These are phyloP conservation scores for Oceanites oceanicus DNA, from an alignment of 2,113 vertebrate genomes.

Conservation along the genomic window DNA sequence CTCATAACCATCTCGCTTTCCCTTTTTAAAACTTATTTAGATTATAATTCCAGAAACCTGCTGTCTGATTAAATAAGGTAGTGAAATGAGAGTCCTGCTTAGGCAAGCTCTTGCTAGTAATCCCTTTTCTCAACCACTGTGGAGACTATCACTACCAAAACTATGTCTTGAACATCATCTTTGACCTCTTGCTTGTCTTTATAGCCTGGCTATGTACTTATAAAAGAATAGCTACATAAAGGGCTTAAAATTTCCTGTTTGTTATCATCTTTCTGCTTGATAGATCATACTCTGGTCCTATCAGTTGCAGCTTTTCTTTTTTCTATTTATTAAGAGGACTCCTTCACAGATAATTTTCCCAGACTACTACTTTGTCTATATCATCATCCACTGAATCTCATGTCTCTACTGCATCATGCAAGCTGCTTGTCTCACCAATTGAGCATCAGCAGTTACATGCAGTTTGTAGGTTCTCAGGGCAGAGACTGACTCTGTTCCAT, in stretches of 20 bases:
- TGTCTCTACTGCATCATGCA: background rate
- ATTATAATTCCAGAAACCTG: background rate
- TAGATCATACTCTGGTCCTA: background rate
- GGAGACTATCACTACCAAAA: background rate
- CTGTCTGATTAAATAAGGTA: background rate
- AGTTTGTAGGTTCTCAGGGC: background rate
- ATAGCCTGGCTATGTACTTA: background rate
- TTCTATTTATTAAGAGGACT: background rate
- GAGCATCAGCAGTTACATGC: background rate
- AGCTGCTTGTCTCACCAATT: background rate
- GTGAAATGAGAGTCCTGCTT: background rate
- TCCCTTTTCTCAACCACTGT: background rate
- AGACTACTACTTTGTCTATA: background rate
- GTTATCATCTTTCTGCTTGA: background rate
- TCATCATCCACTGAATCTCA: background rate
- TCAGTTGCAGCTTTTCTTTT: background rate
- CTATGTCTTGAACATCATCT: background rate
- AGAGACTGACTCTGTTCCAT: background rate
- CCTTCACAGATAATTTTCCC: background rate
- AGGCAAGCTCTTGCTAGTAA: background rate
- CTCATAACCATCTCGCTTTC: background rate
- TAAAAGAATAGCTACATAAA: background rate
- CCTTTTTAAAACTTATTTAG: background rate
- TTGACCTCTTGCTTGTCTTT: background rate
- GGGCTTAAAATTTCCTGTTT: background rate